Conservation (phyloP, 2,113 vertebrate species). For the Glaucomys volans region DNA sequence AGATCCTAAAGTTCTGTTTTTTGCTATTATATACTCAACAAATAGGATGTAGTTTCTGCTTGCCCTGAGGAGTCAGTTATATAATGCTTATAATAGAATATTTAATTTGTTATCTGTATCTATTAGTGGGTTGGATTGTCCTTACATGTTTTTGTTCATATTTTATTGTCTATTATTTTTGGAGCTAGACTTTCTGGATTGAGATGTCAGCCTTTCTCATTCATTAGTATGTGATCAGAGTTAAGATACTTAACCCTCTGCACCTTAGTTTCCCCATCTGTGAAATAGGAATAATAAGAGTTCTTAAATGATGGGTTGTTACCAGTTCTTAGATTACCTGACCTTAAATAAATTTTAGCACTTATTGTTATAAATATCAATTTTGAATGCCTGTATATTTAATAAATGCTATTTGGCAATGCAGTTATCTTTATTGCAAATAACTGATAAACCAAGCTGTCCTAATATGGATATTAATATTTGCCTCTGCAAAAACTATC, state of each 20-base stretch:
- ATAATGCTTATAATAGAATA: background rate
- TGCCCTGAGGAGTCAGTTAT: background rate
- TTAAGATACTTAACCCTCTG: background rate
- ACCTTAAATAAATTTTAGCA: background rate
- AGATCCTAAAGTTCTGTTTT: background rate
- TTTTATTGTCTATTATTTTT: background rate
- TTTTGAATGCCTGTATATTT: slow-evolving; percentile 1
- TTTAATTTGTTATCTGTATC: background rate
- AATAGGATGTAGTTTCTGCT: background rate
- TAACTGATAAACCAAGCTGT: background rate
- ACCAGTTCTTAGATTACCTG: background rate
- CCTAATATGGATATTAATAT: background rate
- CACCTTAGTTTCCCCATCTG: background rate
- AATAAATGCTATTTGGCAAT: background rate
- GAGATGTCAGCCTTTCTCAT: background rate
- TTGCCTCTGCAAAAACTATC: background rate
- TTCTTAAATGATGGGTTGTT: background rate
- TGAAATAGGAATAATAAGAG: slow-evolving; percentile 8
- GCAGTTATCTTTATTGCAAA: background rate
- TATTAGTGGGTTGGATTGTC: background rate
- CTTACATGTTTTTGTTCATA: background rate
- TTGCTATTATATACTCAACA: background rate
- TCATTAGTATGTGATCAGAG: background rate
- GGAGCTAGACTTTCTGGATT: background rate
- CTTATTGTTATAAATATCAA: background rate